These are phyloP conservation scores for Andrena marginata DNA, from an alignment of 2,888 invertebrate species.

Conservation along the genomic window DNA sequence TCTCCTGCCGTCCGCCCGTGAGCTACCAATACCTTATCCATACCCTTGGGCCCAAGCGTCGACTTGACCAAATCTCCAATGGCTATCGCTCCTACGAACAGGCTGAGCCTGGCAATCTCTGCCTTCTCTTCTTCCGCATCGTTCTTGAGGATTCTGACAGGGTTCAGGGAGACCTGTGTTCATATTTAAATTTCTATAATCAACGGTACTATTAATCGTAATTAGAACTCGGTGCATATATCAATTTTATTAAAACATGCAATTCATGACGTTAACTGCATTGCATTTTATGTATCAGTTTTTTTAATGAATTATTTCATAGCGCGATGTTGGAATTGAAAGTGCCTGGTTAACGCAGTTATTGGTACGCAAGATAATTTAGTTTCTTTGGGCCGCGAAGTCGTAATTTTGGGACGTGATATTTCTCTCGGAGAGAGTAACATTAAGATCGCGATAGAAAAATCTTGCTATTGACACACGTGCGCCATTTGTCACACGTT, in stretches of 20 bases:
- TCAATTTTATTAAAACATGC: neutral
- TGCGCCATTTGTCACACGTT: slow-evolving; percentile 78
- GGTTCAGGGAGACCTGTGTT: slow-evolving; percentile 93
- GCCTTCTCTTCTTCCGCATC: slow-evolving; percentile 99
- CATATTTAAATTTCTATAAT: neutral
- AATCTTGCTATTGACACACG: slow-evolving; percentile 67
- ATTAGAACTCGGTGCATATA: neutral
- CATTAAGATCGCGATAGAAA: slow-evolving; percentile 13
- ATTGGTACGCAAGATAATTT: neutral
- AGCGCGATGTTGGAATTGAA: neutral
- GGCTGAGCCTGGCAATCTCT: slow-evolving; percentile 98
- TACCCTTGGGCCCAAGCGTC: slow-evolving; percentile 99
- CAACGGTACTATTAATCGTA: neutral
- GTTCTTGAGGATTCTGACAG: slow-evolving; percentile 96
- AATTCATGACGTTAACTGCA: neutral
- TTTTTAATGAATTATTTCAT: neutral
- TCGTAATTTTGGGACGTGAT: neutral
- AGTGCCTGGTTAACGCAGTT: neutral
- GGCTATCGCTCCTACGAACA: slow-evolving; percentile 99
- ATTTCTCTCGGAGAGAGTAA: neutral
- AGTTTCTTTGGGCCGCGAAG: neutral
- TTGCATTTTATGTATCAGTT: neutral
- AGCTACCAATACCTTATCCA: slow-evolving; percentile 96
- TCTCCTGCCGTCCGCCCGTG: slow-evolving; percentile 92
- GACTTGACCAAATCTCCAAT: slow-evolving; percentile 99